Base-by-base conservation (phyloP, 2,797 vertebrate species). In the Craterocephalus amniculus region DNA sequence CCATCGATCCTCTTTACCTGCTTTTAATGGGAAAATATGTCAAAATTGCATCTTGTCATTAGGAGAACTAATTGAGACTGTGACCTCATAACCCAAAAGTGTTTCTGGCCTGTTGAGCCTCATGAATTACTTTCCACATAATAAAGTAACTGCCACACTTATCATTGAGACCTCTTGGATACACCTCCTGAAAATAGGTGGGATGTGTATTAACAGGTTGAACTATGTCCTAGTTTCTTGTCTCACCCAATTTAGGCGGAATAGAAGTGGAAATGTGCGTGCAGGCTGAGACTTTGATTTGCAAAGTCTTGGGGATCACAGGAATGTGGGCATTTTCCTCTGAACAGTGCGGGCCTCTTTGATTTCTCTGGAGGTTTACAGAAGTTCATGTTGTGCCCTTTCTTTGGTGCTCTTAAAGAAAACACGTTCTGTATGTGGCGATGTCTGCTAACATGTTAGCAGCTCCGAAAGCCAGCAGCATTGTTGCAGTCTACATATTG, bases 361-460 rank as follows among this genome's bases (percentile, higher is more conserved):
- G 91, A 93, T 94, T 92, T 93, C 91, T 93, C 90, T 71, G 72
- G 91, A 91, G 92, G 89, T 84, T 89, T 89, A 70, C 63, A 84
- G 70, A 85, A 85, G 88, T 88, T 90, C 85, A 84, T 58, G 82
- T 74, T 66, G 79, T 68, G 71, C 93, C 89, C 87, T 92, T 93
- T 91, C 76, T 77, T 86, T 79, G 63, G 67, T 67, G 76, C 70
- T 73, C 81, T 67, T 80, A 81, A 81, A 68, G 38, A 83, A 86
- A 79, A 64, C 48, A 57, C 34, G 40, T 63, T 29, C 64, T 51
- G 64, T 55, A 38, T 67, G 51, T 26, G 4, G 34, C 16, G 35
- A 32, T 27, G 38, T 72, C 68, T 45, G 63, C 67, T 66, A 74
- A 71, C 40, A 66, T 74, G 62, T 66, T 51, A 26, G 52, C 60